Conservation (phyloP, 1,140 invertebrate genomes). For the Leptinotarsa texana region DNA sequence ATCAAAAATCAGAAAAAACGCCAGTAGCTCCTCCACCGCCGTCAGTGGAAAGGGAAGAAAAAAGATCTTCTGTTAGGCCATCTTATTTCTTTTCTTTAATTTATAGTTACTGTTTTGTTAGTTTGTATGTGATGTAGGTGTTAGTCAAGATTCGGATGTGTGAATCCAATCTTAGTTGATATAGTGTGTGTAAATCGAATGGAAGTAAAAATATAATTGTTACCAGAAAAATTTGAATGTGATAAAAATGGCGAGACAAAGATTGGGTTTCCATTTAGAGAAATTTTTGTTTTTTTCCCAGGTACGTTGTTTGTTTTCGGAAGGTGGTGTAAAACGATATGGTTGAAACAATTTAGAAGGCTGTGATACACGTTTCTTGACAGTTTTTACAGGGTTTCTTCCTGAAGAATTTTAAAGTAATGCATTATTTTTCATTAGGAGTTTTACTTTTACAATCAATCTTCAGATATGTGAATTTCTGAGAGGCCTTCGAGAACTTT, state of each 20-base stretch:
- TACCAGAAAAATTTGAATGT: conserved; percentile 19
- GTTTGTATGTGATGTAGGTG: conserved; percentile 21
- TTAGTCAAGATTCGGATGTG: conserved; percentile 13
- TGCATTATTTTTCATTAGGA: not conserved
- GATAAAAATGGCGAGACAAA: conserved; percentile 22
- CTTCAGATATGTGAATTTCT: too few relatives aligned
- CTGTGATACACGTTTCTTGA: conserved; percentile 9
- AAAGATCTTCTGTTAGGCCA: conserved; percentile 9
- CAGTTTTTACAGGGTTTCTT: not conserved
- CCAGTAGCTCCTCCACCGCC: not conserved
- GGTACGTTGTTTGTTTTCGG: conserved; percentile 10
- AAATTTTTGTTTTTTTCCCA: conserved; percentile 8
- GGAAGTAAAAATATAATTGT: not conserved
- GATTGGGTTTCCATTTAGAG: not conserved
- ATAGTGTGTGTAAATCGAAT: too few relatives aligned
- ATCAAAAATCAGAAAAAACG: conserved; percentile 46
- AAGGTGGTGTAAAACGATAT: conserved; percentile 10
- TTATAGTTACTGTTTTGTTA: conserved; percentile 23
- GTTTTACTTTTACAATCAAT: not conserved
- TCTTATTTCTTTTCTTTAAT: not conserved
- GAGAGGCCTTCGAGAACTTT: too few relatives aligned
- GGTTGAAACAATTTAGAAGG: conserved; percentile 7
- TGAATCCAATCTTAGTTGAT: conserved; percentile 9
- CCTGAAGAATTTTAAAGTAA: not conserved
- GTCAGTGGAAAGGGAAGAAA: conserved; percentile 10